phyloP scores from a whole-genome alignment of 2,888 invertebrate species.

The Ophion ventricosus region DNA sequence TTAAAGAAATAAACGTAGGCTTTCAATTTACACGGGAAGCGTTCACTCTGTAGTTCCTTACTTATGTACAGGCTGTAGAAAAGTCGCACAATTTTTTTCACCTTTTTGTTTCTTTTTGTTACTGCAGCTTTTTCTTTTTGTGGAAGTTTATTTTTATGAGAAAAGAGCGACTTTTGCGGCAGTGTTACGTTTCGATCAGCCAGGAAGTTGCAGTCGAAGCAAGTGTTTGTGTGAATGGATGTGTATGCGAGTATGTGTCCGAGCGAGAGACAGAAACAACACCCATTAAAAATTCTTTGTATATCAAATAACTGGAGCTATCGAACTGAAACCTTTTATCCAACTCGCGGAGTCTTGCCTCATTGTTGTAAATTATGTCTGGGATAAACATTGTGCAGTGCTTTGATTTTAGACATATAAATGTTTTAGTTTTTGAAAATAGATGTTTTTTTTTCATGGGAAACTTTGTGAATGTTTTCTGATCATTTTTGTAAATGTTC shows the following conservation, averaged over 20 bases:
- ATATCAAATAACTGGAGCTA: not conserved
- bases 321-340: not conserved
- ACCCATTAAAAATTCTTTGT: no score
- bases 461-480: not conserved
- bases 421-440: not conserved
- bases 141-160: not conserved
- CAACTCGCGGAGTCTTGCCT: not conserved
- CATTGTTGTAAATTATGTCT: not conserved
- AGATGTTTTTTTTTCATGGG: not conserved
- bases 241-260: not conserved
- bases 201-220: not conserved
- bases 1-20: constrained; percentile 1
- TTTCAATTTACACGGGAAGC: not conserved
- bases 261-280: not conserved
- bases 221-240: not conserved
- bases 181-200: not conserved
- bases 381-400: not conserved
- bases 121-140: not conserved
- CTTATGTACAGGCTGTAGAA: not conserved
- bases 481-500: not conserved
- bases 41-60: not conserved
- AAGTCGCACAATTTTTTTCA: not conserved
- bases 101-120: not conserved
- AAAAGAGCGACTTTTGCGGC: constrained; percentile 9
- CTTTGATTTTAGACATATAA: not conserved